Evolutionary conservation across 2,797 vertebrate species (phyloP), one percentile per base, ranked within the genome.

Genomic region (Protonibea diacanthus): DNA sequence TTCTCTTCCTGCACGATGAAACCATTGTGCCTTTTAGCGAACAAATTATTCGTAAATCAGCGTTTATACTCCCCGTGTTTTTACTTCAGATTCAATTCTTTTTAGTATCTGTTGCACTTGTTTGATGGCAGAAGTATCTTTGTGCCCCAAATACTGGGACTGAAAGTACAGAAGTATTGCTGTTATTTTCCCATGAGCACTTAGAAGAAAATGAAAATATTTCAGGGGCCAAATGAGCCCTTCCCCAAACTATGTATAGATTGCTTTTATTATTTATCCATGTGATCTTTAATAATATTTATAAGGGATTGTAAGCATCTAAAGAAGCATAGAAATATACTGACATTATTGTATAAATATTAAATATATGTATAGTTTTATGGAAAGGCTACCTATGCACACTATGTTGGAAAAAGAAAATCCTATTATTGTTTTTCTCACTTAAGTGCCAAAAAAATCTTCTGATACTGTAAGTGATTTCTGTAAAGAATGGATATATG

Each of bases 391-490:
- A 85, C 80, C 86, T 89, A 92, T 85, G 88, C 84, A 91, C 83
- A 88, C 60, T 61, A 47, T 82, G 66, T 70, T 82, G 52, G 52
- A 88, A 80, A 59, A 82, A n/a, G 29, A 83, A 77, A 71, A 68
- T 74, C 56, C 52, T 76, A 4, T 71, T 45, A n/a, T 80, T 85
- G 42, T 49, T 78, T 75, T 74, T 84, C 67, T 86, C 84, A 89
- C 84, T 69, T 7, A 93, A 92, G 88, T 93, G 92, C 92, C 90
- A 92, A 92, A 92, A 92, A 92, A 82, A 85, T 85, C 42, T 48
- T 81, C 57, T 52, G 74, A 85, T 81, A 58, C 66, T 86, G 65
- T 85, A 88, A 85, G 38, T 84, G 58, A 82, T 80, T 74, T 75
- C 48, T 89, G 76, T 88, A 87, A 90, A 88, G 27, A 83, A 61